Evolutionary conservation across 2,113 vertebrate species (phyloP).

Genomic region (Centrocercus urophasianus): DNA sequence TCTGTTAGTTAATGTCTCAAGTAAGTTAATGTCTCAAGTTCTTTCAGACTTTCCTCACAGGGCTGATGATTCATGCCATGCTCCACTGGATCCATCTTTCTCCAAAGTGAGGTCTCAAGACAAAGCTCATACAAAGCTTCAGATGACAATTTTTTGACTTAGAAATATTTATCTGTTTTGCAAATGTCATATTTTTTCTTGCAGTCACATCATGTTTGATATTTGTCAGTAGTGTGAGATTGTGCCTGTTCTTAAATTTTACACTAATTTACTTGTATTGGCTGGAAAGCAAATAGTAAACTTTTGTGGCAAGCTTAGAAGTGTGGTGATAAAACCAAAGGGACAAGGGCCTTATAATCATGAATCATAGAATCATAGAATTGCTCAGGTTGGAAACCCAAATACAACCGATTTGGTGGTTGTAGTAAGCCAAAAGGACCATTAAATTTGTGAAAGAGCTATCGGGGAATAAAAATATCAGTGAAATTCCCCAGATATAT

Average conservation of each 20-base stretch:
- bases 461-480: background rate
- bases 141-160: background rate
- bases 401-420: rapidly evolving
- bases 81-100: background rate
- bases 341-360: background rate
- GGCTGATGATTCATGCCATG: background rate
- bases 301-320: background rate
- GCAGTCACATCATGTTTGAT: background rate
- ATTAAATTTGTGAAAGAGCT: rapidly evolving
- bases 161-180: background rate
- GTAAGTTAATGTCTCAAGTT: background rate
- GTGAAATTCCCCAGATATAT: background rate
- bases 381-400: background rate
- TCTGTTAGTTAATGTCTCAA: background rate
- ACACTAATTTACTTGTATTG: background rate
- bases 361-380: too few species aligned
- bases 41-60: background rate
- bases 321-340: background rate
- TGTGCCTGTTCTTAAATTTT: background rate
- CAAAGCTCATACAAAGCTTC: background rate
- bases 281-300: background rate
- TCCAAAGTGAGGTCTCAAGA: background rate
- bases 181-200: background rate
- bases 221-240: background rate
- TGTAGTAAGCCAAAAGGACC: background rate